Evolutionary conservation across 2,797 vertebrate genomes (phyloP), one percentile per base, ranked within the genome.

Genomic region (Characodon lateralis): DNA sequence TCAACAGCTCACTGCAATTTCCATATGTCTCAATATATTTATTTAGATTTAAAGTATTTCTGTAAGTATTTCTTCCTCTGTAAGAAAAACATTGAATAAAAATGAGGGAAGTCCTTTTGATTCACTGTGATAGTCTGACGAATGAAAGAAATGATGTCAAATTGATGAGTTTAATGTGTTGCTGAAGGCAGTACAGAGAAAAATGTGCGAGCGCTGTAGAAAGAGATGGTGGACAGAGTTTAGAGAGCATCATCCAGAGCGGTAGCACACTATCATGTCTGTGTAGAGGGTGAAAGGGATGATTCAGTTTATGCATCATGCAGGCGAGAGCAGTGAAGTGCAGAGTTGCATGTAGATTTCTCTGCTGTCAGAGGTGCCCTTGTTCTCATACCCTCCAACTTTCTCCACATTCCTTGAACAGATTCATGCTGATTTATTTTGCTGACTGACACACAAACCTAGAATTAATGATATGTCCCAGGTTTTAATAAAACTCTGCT

Each of bases 221-320:
- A 78, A 79, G 74, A 89, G 80, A 84, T 90, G 85, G 81, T 73
- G 77, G 85, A 81, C 69, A 31, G 74, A 82, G 84, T 87, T 78
- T 75, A 78, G 77, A 85, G 84, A 82, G 87, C 70, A 86, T 89
- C 87, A 79, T 86, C 85, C 87, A 78, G 56, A 82, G 85, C 80
- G 65, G 65, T 85, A 87, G 88, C 88, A 92, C 90, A 92, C 84
- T 91, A 78, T 91, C 89, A 89, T 35, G 79, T 79, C 92, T 93
- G 85, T 89, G 89, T 88, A 55, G 83, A 77, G 85, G 91, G 86
- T 93, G 89, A 94, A 93, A 91, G 92, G 89, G 89, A 91, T 93
- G 92, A 95, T 94, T 94, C 89, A 95, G 86, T 87, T 89, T 83
- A 91, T 93, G 90, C 89, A 88, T 90, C 81, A 91, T 85, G 88